phyloP scores from a whole-genome alignment of 2,113 vertebrate genomes.

The Grammomys surdaster region DNA sequence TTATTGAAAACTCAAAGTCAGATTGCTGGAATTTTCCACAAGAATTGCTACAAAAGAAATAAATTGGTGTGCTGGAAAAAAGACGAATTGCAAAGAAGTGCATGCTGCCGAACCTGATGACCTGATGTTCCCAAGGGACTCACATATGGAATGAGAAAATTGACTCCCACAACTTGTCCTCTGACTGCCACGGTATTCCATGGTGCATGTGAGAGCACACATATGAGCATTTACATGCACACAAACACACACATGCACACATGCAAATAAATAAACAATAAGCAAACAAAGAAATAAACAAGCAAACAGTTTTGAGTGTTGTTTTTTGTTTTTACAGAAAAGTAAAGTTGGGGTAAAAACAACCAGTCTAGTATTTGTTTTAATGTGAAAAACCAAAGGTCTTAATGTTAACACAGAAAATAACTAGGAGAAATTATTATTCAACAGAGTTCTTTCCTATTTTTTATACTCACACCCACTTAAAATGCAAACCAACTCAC shows the following conservation, averaged over 20 bases:
- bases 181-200: background rate
- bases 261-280: background rate
- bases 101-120: background rate
- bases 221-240: background rate
- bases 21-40: slow-evolving; percentile 29
- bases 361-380: slow-evolving; percentile 47
- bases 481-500: slow-evolving; percentile 71
- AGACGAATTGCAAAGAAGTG: too few species aligned
- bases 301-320: background rate
- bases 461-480: slow-evolving; percentile 46
- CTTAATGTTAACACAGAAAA: slow-evolving; percentile 27
- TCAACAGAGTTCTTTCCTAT: background rate
- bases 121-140: background rate
- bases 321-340: background rate
- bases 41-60: background rate
- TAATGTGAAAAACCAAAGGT: slow-evolving; percentile 50
- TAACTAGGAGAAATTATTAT: slow-evolving; percentile 47
- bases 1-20: slow-evolving; percentile 18
- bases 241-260: background rate
- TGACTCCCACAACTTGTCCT: background rate
- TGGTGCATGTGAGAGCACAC: background rate
- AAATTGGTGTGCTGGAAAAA: background rate
- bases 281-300: background rate
- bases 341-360: slow-evolving; percentile 8
- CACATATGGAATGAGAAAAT: background rate